phyloP scores from a whole-genome alignment of 2,888 invertebrate species.

The Apodemia mormo region DNA sequence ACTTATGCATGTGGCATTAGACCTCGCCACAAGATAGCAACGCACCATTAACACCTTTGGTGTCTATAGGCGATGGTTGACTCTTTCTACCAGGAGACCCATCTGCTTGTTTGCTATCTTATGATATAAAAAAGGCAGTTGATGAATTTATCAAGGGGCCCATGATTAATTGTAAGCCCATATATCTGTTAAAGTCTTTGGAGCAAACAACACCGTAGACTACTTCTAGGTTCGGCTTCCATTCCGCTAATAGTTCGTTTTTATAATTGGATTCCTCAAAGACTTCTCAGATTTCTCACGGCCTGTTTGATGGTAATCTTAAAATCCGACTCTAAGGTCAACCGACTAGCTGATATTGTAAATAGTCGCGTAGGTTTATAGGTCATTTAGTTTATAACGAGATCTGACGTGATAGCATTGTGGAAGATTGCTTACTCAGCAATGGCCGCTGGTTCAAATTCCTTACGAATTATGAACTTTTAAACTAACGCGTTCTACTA shows the following conservation, averaged over 20 bases:
- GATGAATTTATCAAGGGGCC: too few relatives aligned
- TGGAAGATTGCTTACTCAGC: neutral
- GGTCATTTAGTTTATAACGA: constrained; percentile 1
- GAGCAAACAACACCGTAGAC: neutral
- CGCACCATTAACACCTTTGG: too few relatives aligned
- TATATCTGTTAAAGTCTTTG: too few relatives aligned
- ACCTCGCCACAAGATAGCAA: too few relatives aligned
- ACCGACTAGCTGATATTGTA: neutral
- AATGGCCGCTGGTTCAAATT: neutral
- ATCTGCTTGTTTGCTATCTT: too few relatives aligned
- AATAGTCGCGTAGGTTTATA: constrained; percentile 16
- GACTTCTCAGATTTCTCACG: neutral
- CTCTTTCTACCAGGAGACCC: too few relatives aligned
- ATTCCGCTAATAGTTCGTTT: neutral
- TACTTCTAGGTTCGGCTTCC: neutral
- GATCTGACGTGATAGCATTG: neutral
- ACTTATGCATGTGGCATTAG: too few relatives aligned
- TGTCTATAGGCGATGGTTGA: too few relatives aligned
- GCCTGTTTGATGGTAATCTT: constrained; percentile 8
- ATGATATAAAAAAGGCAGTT: too few relatives aligned
- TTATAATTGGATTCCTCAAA: constrained; percentile 1
- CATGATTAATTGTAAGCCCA: too few relatives aligned
- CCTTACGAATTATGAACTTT: neutral
- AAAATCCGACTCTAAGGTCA: constrained; percentile 17
- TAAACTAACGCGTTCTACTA: too few relatives aligned